phyloP scores from a whole-genome alignment of 2,797 vertebrate species.

The Onychomys torridus region DNA sequence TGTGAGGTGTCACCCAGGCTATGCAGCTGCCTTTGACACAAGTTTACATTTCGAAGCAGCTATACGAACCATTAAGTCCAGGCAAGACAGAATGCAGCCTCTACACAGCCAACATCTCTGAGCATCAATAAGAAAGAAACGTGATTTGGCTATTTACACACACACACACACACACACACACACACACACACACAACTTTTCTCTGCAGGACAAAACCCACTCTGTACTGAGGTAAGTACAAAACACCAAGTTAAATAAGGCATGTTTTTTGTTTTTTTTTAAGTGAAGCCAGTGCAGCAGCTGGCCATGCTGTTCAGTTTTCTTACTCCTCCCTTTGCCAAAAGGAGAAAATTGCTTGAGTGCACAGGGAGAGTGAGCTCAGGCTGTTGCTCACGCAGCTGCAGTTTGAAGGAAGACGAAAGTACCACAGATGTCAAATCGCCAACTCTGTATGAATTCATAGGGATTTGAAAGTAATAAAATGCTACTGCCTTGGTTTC shows the following conservation, averaged over 20 bases:
- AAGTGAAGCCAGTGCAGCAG: not conserved
- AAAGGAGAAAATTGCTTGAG: not conserved
- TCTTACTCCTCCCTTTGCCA: not conserved
- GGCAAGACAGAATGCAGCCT: not conserved
- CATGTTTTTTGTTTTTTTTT: not conserved
- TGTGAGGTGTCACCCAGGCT: not conserved
- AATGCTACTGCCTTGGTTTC: not conserved
- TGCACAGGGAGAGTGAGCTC: not conserved
- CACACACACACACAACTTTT: not conserved
- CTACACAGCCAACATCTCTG: not conserved
- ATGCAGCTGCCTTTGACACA: not conserved
- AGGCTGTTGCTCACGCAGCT: not conserved
- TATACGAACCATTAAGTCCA: not conserved
- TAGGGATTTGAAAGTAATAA: constrained; percentile 11
- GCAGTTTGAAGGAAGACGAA: constrained; percentile 11
- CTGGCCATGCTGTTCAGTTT: not conserved
- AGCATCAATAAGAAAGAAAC: not conserved
- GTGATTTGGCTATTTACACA: not conserved
- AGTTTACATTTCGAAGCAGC: not conserved
- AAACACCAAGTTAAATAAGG: not conserved
- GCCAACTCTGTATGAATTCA: not conserved
- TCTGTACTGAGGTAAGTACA: not conserved
- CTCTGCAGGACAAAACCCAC: not conserved
- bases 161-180: too few relatives aligned
- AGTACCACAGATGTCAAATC: not conserved